Base-by-base conservation (phyloP, 2,888 invertebrate species). In the Sinelater perroti region DNA sequence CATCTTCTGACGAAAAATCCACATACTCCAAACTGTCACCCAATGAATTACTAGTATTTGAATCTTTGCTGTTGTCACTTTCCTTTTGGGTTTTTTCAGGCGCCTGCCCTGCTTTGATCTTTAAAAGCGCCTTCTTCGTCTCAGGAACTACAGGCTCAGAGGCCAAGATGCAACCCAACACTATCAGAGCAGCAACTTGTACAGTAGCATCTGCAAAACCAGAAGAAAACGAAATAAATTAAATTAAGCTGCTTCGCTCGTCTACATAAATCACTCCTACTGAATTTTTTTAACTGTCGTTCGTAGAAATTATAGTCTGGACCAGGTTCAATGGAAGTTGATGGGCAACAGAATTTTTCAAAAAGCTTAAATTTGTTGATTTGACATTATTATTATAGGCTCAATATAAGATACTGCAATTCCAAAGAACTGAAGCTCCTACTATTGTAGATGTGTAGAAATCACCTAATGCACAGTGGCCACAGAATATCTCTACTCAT, bases 181-280 rank as follows among this genome's bases (percentile, higher is more conserved):
- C 87, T 62, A 89, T 86, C 38, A 92, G 70, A 0, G 89, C 86
- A 1, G 87, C 87, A 0, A 91, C 89, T 80, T 88, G 85, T 28
- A 89, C 80, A 6, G 85, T 84, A n/a, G 84, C 79, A 81, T 89
- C 90, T 88, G 73, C 60, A 79, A 76, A 58, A 44, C 51, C n/a
- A n/a, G n/a, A n/a, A n/a, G 35, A 24, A 20, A 18, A 6, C n/a
- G n/a, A 35, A 38, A 21, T 51, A 35, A 28, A 17, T 11, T 10
- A 33, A 33, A 33, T 33, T 1, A 11, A 33, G 7, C 10, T 10
- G 1, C 10, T 8, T 11, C 16, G 24, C n/a, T 24, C 8, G 50
- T 17, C 13, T 36, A 7, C 20, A 53, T 56, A 56, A 33, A 30
- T 30, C 11, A 30, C 6, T 30, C 10, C 30, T 11, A 30, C 11